Percentiles rank a stretch among this genome's conserved stretches.
phyloP scores from a whole-genome alignment of 2,888 invertebrate species.

The Gortyna flavago region DNA sequence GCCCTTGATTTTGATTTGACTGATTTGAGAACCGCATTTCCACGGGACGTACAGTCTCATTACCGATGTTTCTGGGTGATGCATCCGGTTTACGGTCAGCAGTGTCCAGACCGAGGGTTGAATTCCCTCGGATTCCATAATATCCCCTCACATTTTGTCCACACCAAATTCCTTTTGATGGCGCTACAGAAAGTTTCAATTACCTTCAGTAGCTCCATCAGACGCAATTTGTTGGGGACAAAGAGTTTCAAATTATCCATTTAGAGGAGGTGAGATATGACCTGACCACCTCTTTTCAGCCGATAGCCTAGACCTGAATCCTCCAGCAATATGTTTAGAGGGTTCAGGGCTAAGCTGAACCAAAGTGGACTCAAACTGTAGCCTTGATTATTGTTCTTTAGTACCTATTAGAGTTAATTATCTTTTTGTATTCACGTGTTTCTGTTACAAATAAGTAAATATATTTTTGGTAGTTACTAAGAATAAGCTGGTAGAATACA shows the following conservation, averaged over 20 bases:
- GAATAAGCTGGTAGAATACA: background rate
- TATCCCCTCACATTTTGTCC: background rate
- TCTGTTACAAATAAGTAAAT: background rate
- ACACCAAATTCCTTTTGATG: background rate
- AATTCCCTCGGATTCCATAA: background rate
- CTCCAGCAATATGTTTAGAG: too few relatives aligned
- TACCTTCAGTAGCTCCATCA: background rate
- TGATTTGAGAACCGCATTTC: too few relatives aligned
- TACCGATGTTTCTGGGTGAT: background rate
- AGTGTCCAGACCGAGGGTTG: too few relatives aligned
- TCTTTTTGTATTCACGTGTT: too few relatives aligned
- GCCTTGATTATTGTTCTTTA: background rate
- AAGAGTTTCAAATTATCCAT: background rate
- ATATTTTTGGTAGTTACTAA: background rate
- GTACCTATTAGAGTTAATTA: background rate
- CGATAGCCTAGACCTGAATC: too few relatives aligned
- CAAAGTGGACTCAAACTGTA: background rate
- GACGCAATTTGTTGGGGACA: too few relatives aligned
- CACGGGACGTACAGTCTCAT: background rate
- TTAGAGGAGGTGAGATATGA: background rate
- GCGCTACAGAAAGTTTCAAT: background rate
- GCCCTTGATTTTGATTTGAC: too few relatives aligned
- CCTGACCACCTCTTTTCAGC: background rate
- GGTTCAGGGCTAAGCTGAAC: background rate
- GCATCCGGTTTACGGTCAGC: background rate